A percentile compares a stretch with the other conserved stretches of the same genome.
Conservation (phyloP, 2,797 vertebrate genomes). For the Alosa sapidissima region DNA sequence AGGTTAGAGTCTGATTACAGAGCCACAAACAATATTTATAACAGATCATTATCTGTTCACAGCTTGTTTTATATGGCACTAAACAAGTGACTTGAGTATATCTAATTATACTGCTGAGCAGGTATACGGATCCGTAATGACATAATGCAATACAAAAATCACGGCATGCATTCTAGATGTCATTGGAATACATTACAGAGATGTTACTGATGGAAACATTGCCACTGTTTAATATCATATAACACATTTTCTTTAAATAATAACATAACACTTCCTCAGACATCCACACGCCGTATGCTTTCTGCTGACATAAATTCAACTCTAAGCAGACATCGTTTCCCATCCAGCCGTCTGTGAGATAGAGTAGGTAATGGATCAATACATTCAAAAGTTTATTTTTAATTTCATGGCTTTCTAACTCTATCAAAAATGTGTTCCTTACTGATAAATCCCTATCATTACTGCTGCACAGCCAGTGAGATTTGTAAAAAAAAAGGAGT, state of each 20-base stretch:
- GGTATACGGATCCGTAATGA: not conserved
- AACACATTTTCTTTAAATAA: not conserved
- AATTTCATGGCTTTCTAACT: conserved; percentile 73
- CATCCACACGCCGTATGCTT: not conserved
- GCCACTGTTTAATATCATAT: not conserved
- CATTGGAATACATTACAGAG: not conserved
- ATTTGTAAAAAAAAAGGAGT: not conserved
- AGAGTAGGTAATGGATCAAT: conserved; percentile 60
- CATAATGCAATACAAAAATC: not conserved
- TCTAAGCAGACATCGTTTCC: conserved; percentile 22
- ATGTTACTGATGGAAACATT: not conserved
- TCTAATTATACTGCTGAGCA: not conserved
- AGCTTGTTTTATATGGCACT: conserved; percentile 1
- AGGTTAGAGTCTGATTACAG: not conserved
- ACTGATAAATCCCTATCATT: conserved; percentile 61
- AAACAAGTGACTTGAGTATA: conserved; percentile 1
- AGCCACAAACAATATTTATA: not conserved
- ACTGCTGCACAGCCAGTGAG: conserved; percentile 34
- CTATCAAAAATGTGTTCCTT: conserved; percentile 67
- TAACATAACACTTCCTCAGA: not conserved
- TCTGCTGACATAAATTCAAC: conserved; percentile 1
- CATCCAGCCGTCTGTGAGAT: conserved; percentile 34
- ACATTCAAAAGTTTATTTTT: conserved; percentile 68
- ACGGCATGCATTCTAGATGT: not conserved
- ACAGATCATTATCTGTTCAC: not conserved